A percentile compares a stretch with the other conserved stretches of the same genome.
Evolutionary conservation across 2,888 invertebrate genomes (phyloP).

Genomic region (Lasiommata megera): DNA sequence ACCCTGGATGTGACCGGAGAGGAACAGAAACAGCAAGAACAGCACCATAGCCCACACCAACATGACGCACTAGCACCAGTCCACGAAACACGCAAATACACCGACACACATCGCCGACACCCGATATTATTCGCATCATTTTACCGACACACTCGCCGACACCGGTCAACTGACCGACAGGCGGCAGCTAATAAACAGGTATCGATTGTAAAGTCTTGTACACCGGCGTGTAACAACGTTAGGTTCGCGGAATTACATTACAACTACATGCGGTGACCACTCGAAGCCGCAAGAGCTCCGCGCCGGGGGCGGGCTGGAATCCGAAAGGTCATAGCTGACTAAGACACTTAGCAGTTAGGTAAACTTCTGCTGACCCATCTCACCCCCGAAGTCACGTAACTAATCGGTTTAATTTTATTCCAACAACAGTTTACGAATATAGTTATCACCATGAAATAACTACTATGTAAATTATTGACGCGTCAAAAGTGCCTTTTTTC

Average conservation of each 20-base stretch:
- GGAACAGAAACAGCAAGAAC: conserved; percentile 26
- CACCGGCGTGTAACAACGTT: conserved; percentile 7
- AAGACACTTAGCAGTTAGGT: not conserved
- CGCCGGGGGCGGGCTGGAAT: not conserved
- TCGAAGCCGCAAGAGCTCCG: not conserved
- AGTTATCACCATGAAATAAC: too few species aligned
- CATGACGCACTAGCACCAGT: conserved; percentile 14
- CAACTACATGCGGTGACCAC: not conserved
- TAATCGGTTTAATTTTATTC: too few species aligned
- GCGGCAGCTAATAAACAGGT: conserved; percentile 6
- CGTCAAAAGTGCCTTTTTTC: too few species aligned
- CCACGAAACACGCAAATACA: conserved; percentile 16
- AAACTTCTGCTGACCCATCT: not conserved
- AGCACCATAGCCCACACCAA: conserved; percentile 27
- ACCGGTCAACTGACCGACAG: conserved; percentile 23
- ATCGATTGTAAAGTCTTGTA: conserved; percentile 19
- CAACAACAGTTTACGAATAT: too few species aligned
- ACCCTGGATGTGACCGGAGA: conserved; percentile 28
- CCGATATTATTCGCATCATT: conserved; percentile 26
- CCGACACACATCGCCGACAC: conserved; percentile 16
- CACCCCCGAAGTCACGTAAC: too few species aligned
- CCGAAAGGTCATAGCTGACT: not conserved
- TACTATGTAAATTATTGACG: too few species aligned
- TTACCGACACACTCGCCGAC: conserved; percentile 26
- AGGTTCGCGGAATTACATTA: conserved; percentile 3